A percentile compares a stretch with the other conserved stretches of the same genome.
phyloP scores from a whole-genome alignment of 2,113 vertebrate genomes.

The Pontoporia blainvillei region DNA sequence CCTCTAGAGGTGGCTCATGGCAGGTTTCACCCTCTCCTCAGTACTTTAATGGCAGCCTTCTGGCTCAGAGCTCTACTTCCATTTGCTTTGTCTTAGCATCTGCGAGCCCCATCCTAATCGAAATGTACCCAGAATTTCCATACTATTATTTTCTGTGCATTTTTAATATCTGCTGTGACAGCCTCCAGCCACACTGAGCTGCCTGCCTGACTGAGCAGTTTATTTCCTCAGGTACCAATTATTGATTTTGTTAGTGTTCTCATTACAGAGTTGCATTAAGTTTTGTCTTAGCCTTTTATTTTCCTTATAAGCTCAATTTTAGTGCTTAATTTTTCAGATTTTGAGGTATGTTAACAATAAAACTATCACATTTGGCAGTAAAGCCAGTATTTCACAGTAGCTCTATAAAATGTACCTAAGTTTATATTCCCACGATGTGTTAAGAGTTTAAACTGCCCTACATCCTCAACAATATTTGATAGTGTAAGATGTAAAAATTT shows the following conservation, averaged over 20 bases:
- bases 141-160: background rate
- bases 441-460: background rate
- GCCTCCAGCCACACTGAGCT: background rate
- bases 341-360: background rate
- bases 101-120: background rate
- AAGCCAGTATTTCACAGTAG: background rate
- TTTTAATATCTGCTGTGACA: background rate
- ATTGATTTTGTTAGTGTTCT: background rate
- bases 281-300: background rate
- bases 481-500: background rate
- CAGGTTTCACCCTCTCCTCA: background rate
- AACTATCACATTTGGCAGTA: background rate
- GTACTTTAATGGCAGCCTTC: background rate
- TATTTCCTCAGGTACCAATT: background rate
- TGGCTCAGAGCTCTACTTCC: background rate
- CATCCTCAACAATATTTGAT: background rate
- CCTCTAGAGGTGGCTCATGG: background rate
- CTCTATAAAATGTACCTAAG: background rate
- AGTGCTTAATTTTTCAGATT: background rate
- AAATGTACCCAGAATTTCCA: background rate
- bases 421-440: background rate
- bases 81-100: background rate
- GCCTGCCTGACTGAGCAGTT: background rate
- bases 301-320: background rate
- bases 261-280: background rate